Evolutionary conservation across 2,113 vertebrate species (phyloP).

Genomic region (Nothoprocta pentlandii): DNA sequence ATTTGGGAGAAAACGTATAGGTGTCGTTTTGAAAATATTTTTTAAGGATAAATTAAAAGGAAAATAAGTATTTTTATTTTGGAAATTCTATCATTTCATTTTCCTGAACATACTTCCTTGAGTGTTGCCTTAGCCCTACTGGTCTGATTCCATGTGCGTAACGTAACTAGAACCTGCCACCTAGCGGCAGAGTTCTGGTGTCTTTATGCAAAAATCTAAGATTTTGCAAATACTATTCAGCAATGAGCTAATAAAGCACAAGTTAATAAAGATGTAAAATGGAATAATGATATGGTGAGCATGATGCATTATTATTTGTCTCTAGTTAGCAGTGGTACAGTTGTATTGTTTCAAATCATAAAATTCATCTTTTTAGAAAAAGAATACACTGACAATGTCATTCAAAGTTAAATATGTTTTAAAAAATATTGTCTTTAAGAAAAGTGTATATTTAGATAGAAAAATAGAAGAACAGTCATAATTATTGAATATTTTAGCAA

Average conservation of each 20-base stretch:
- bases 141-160: background rate
- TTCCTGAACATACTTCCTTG: background rate
- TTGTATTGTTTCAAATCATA: background rate
- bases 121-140: background rate
- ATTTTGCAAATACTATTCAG: background rate
- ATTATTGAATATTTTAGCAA: background rate
- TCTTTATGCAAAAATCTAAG: background rate
- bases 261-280: background rate
- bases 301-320: background rate
- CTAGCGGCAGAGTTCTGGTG: constrained; percentile 54
- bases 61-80: background rate
- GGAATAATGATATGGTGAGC: background rate
- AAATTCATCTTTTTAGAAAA: background rate
- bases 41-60: background rate
- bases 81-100: background rate
- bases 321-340: background rate
- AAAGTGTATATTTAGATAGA: background rate
- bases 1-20: background rate
- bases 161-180: constrained; percentile 41
- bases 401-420: background rate
- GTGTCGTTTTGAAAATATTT: background rate
- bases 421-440: background rate
- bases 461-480: background rate
- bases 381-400: background rate
- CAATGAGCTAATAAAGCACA: background rate